Conservation (phyloP, 23 tunicate species). For the Aplidium turbinatum region DNA sequence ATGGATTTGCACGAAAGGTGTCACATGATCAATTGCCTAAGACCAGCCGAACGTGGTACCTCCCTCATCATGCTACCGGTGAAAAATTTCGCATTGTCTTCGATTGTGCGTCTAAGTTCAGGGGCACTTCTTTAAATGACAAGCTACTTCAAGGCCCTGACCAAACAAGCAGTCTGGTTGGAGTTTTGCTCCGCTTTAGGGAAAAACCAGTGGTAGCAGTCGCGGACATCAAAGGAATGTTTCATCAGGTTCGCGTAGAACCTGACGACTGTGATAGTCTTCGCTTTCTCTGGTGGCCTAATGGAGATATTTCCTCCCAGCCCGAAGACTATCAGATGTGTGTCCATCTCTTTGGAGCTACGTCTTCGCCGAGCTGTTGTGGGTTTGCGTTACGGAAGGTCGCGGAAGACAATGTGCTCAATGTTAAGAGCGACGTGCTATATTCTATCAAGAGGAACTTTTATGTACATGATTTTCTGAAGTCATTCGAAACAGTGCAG, state of each 20-base stretch:
- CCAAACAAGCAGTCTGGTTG: constrained; percentile 22
- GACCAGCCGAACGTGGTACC: no score
- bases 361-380: constrained; percentile 45
- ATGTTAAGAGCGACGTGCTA: not conserved
- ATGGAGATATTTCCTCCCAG: constrained; percentile 7
- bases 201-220: constrained; percentile 8
- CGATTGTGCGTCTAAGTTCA: constrained; percentile 18
- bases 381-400: constrained; percentile 15
- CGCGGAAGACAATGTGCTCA: constrained; percentile 15
- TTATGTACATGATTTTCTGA: constrained; percentile 17
- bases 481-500: not conserved
- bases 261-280: constrained; percentile 13
- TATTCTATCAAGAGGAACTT: not conserved
- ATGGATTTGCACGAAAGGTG: no score
- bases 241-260: constrained; percentile 23
- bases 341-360: constrained; percentile 34
- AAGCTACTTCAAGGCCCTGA: constrained; percentile 36
- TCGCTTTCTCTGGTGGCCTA: constrained; percentile 46
- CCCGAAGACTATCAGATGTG: constrained; percentile 24
- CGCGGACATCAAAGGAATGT: constrained; percentile 20
- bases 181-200: constrained; percentile 34
- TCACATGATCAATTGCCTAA: no score
- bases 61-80: constrained; percentile 41
- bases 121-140: constrained; percentile 35
- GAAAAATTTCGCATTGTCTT: constrained; percentile 31